A percentile compares a stretch with the other conserved stretches of the same genome.
phyloP scores from a whole-genome alignment of 2,113 vertebrate genomes.

The Thamnophis sirtalis region DNA sequence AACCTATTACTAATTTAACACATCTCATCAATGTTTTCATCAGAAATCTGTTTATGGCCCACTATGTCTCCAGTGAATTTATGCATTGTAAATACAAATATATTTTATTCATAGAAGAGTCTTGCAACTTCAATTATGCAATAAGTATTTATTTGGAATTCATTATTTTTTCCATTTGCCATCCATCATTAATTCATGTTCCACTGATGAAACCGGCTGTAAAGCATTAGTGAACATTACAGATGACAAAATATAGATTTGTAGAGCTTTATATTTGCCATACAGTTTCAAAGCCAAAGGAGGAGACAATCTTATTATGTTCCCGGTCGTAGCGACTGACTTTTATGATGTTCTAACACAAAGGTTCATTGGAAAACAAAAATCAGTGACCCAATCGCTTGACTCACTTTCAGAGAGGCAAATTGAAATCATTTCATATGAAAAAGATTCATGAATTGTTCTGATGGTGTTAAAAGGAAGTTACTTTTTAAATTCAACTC shows the following conservation, averaged over 20 bases:
- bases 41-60: constrained; percentile 58
- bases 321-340: neutral
- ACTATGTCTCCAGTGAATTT: constrained; percentile 61
- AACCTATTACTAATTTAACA: constrained; percentile 75
- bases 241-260: constrained; percentile 66
- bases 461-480: neutral
- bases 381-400: constrained; percentile 15
- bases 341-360: neutral
- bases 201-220: constrained; percentile 70
- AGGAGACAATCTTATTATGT: constrained; percentile 1
- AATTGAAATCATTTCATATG: constrained; percentile 4
- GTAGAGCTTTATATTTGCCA: constrained; percentile 42
- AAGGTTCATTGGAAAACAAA: constrained; percentile 21
- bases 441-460: constrained; percentile 3
- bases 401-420: neutral
- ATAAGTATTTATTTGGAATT: constrained; percentile 77
- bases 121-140: constrained; percentile 75
- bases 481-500: neutral
- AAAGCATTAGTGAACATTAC: constrained; percentile 64
- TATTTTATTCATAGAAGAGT: constrained; percentile 78
- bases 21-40: constrained; percentile 63
- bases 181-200: constrained; percentile 78
- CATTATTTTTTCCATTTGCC: constrained; percentile 69
- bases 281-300: constrained; percentile 36
- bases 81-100: constrained; percentile 73